phyloP scores from a whole-genome alignment of 2,888 invertebrate genomes.

The Gnatocerus cornutus region DNA sequence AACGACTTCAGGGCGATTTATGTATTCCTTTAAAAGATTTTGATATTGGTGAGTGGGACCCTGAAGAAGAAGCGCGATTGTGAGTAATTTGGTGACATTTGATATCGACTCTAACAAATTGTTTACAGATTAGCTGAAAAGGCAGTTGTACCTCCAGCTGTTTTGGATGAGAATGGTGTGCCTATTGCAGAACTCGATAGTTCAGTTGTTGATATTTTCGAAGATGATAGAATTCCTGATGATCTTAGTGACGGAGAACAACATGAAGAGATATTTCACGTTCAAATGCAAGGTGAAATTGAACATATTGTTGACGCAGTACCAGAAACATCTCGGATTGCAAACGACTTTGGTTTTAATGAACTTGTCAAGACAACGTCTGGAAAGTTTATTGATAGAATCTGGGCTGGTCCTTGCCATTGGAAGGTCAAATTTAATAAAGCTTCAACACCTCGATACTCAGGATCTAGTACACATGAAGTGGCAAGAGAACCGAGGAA shows the following conservation, averaged over 20 bases:
- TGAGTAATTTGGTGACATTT: constrained; percentile 46
- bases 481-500: constrained; percentile 53
- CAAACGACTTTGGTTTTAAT: constrained; percentile 81
- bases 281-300: constrained; percentile 67
- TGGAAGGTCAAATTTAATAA: constrained; percentile 79
- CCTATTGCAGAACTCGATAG: constrained; percentile 69
- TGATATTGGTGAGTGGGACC: constrained; percentile 62
- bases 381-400: constrained; percentile 62
- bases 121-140: constrained; percentile 29
- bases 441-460: constrained; percentile 62
- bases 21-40: constrained; percentile 76
- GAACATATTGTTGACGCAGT: constrained; percentile 75
- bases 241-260: constrained; percentile 58
- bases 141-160: constrained; percentile 45
- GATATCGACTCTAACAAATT: not conserved
- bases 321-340: constrained; percentile 72
- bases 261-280: constrained; percentile 67
- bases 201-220: constrained; percentile 68
- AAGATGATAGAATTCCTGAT: constrained; percentile 40
- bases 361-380: constrained; percentile 70
- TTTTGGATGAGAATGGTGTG: constrained; percentile 62
- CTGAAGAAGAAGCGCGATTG: constrained; percentile 59
- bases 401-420: constrained; percentile 90
- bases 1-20: constrained; percentile 64
- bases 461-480: constrained; percentile 58